These are phyloP conservation scores for Sarcophaga rosellei DNA, from an alignment of 2,888 invertebrate genomes.

Conservation along the genomic window DNA sequence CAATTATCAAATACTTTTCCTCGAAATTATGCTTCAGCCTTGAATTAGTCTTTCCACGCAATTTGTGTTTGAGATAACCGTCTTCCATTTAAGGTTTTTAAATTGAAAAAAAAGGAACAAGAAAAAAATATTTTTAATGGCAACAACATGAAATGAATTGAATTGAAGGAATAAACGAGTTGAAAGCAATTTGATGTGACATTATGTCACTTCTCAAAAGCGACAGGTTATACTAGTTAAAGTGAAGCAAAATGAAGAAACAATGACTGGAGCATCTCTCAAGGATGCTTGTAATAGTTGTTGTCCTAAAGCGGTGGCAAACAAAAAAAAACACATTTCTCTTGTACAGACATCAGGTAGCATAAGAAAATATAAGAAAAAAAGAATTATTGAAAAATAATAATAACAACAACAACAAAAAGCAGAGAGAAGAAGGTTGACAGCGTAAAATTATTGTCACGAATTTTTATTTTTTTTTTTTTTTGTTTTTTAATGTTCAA, in stretches of 20 bases:
- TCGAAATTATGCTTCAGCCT: too few species aligned
- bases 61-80: conserved; percentile 23
- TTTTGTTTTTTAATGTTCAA: conserved; percentile 66
- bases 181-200: conserved; percentile 62
- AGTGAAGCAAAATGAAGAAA: neutral
- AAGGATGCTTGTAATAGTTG: neutral
- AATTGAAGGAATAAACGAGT: conserved; percentile 49
- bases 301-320: neutral
- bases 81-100: conserved; percentile 30
- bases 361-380: neutral
- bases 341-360: neutral
- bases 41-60: neutral
- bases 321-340: conserved; percentile 11
- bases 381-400: neutral
- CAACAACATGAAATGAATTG: conserved; percentile 53
- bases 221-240: conserved; percentile 29
- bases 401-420: neutral
- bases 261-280: neutral
- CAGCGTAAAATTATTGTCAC: conserved; percentile 68
- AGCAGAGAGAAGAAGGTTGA: conserved; percentile 2
- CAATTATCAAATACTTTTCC: too few species aligned
- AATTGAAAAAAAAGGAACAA: conserved; percentile 6
- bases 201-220: conserved; percentile 46
- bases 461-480: neutral
- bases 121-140: conserved; percentile 6